Base-by-base conservation (phyloP, 2,113 vertebrate species). In the Strix uralensis region DNA sequence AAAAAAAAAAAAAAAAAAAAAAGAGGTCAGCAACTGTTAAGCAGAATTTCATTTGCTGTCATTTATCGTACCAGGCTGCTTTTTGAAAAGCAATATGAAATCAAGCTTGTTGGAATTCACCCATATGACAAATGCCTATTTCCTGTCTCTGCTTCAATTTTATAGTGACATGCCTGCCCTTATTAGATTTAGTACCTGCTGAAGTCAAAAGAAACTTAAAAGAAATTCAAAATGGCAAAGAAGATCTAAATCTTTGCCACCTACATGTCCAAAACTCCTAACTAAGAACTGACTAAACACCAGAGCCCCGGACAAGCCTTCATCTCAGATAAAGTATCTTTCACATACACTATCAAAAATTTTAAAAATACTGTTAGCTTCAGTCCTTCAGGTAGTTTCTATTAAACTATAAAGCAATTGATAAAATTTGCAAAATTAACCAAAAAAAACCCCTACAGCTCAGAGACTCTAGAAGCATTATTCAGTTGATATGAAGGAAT, bases 91-190 rank as follows among this genome's bases (percentile, higher is more conserved):
- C 59, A 74, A 11, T 62, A 86, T 46, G 61, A 95, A 97, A 84
- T 82, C 81, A 93, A 89, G 61, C 65, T 90, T 74, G n/a, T 58
- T 90, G 85, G 90, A 92, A 92, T 91, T 71, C 58, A 86, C 73
- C 66, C 73, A 52, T n/a, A 79, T 84, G 75, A 96, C 87, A 96
- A 94, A 96, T 75, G 57, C 29, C 47, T 89, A 74, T 84, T 91
- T 90, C 75, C 83, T 67, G 52, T 42, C 70, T 74, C 87, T 87
- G 61, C 66, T 67, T 85, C 69, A 92, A 71, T 92, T 93, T 89
- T 54, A 92, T 17, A 92, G 74, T 27, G 84, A 65, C 74, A 58
- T 42, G 73, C 32, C 42, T 82, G 81, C 70, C 62, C 62, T 92
- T 90, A 85, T 23, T 81, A 77, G 58, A 94, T 88, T 90, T 73